A percentile compares a stretch with the other conserved stretches of the same genome.
Evolutionary conservation across 2,888 invertebrate species (phyloP).

Genomic region (Orthosia incerta): DNA sequence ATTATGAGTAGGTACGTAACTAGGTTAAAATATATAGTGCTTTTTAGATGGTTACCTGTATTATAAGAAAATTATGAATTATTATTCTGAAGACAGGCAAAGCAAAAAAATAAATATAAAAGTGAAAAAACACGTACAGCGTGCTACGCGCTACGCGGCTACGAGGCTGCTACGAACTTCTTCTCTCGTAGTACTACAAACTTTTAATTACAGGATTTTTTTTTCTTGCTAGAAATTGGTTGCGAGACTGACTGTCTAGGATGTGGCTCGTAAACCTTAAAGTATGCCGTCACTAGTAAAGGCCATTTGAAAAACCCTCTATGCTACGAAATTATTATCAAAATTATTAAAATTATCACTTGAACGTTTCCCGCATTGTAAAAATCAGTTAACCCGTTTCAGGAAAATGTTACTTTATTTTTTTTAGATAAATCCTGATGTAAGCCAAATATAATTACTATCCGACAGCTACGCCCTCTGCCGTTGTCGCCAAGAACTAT

Average conservation of each 20-base stretch:
- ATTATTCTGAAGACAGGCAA: neutral
- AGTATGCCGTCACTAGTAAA: fast-evolving
- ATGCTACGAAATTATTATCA: no score
- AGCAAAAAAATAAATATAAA: no score
- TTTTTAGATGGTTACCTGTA: no score
- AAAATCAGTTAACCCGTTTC: neutral
- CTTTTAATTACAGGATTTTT: neutral
- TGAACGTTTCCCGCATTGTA: no score
- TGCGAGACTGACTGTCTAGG: neutral
- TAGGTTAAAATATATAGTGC: no score
- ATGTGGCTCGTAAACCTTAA: neutral
- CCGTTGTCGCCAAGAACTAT: slow-evolving; percentile 20
- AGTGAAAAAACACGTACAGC: no score
- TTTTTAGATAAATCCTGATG: neutral
- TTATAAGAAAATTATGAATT: no score
- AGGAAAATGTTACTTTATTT: neutral
- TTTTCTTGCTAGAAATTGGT: fast-evolving
- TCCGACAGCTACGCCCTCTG: slow-evolving; percentile 41
- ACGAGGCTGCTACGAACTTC: slow-evolving; percentile 34
- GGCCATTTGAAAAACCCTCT: no score
- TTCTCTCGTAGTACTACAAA: slow-evolving; percentile 25
- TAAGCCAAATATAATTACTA: neutral
- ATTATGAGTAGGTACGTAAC: no score
- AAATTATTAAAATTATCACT: no score
- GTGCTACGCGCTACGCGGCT: slow-evolving; percentile 45